A percentile compares a stretch with the other conserved stretches of the same genome.
Conservation (phyloP, 2,113 vertebrate genomes). For the Oceanodroma tethys region DNA sequence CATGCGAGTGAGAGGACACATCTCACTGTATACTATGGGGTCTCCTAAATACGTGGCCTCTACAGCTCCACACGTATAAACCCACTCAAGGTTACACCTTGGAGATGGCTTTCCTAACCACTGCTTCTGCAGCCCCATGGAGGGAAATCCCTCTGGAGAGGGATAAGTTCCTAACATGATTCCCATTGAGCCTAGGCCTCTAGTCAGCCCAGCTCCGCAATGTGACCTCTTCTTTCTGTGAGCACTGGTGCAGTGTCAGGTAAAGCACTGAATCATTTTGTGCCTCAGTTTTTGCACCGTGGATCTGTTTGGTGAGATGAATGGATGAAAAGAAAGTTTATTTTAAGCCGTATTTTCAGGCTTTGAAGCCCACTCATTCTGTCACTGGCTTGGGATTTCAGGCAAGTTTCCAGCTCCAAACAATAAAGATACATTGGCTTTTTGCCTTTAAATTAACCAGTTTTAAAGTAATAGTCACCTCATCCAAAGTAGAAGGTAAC, state of each 20-base stretch:
- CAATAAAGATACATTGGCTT: not conserved
- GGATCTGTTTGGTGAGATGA: not conserved
- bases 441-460: not conserved
- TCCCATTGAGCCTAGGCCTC: not conserved
- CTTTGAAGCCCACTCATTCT: not conserved
- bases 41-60: not conserved
- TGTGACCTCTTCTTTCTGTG: not conserved
- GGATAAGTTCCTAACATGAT: not conserved
- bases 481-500: not conserved
- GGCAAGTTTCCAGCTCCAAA: not conserved
- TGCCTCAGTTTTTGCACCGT: not conserved
- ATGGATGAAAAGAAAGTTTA: not conserved
- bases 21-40: not conserved
- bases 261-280: not conserved
- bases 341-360: constrained; percentile 4
- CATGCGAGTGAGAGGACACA: not conserved
- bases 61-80: not conserved
- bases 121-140: not conserved
- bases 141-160: not conserved
- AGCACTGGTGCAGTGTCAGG: not conserved
- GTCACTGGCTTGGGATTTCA: not conserved
- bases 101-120: not conserved
- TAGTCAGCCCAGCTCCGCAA: not conserved
- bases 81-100: not conserved
- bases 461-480: not conserved